Conservation (phyloP, 2,113 vertebrate species). For the Phycodurus eques region DNA sequence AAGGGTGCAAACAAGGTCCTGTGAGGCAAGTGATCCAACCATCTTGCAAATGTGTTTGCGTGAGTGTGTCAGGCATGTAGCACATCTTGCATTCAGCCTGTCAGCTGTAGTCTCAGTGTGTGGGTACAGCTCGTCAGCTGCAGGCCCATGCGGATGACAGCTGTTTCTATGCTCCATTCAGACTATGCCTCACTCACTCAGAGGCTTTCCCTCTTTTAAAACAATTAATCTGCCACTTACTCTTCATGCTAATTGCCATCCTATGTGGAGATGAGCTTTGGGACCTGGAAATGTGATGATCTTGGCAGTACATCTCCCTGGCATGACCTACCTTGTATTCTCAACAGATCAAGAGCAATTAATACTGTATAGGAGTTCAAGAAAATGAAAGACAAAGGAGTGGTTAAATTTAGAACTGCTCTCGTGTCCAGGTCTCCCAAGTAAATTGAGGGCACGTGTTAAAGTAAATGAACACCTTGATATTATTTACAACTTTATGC, state of each 20-base stretch:
- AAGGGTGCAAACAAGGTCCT: conserved; percentile 19
- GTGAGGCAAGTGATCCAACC: conserved; percentile 12
- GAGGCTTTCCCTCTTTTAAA: conserved; percentile 41
- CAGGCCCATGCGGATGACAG: conserved; percentile 54
- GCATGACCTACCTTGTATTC: conserved; percentile 49
- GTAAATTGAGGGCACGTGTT: conserved; percentile 11
- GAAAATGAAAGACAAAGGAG: conserved; percentile 25
- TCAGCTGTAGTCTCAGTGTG: conserved; percentile 65
- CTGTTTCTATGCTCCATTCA: conserved; percentile 47
- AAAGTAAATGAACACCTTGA: conserved; percentile 17
- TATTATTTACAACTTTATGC: conserved; percentile 23
- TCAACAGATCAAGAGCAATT: conserved; percentile 53
- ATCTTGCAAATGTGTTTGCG: conserved; percentile 6
- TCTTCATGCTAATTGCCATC: conserved; percentile 57
- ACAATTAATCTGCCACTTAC: conserved; percentile 60
- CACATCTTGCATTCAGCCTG: conserved; percentile 43
- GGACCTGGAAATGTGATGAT: conserved; percentile 46
- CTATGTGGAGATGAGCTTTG: conserved; percentile 42
- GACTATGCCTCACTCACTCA: conserved; percentile 27
- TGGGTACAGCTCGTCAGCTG: conserved; percentile 58
- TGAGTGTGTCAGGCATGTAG: conserved; percentile 22
- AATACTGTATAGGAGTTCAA: conserved; percentile 32
- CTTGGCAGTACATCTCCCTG: conserved; percentile 28
- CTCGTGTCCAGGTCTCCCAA: conserved; percentile 6
- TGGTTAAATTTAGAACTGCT: conserved; percentile 17